Evolutionary conservation across 2,797 vertebrate species (phyloP).

Genomic region (Gephyroberyx darwinii): DNA sequence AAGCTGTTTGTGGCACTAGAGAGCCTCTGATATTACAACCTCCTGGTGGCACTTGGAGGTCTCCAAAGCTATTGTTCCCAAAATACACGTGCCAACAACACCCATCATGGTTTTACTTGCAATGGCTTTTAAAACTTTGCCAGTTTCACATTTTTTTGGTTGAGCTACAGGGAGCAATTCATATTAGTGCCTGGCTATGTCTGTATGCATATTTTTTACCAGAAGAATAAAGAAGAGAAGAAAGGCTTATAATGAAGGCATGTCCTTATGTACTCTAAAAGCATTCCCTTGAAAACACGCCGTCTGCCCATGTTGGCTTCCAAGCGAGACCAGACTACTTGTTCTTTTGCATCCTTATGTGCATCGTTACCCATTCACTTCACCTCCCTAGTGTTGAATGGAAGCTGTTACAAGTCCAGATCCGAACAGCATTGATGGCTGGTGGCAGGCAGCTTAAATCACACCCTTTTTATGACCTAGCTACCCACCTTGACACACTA

Average conservation of each 20-base stretch:
- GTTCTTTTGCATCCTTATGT: constrained; percentile 39
- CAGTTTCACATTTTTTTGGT: not conserved
- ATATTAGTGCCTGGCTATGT: constrained; percentile 2
- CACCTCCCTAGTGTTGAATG: constrained; percentile 43
- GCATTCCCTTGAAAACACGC: constrained; percentile 28
- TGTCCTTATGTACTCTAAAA: too few species aligned
- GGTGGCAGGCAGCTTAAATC: constrained; percentile 68
- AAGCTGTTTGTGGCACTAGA: constrained; percentile 65
- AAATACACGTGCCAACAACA: constrained; percentile 57
- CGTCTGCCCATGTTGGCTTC: constrained; percentile 25
- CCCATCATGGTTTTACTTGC: constrained; percentile 53
- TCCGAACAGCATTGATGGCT: constrained; percentile 58
- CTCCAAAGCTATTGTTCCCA: constrained; percentile 53
- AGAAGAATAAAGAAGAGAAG: too few species aligned
- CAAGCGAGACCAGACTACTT: constrained; percentile 34
- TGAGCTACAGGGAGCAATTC: constrained; percentile 42
- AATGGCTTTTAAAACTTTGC: constrained; percentile 47
- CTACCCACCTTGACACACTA: constrained; percentile 51
- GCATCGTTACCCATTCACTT: constrained; percentile 57
- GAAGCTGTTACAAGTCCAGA: constrained; percentile 58
- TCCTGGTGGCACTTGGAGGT: constrained; percentile 61
- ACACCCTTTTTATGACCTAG: constrained; percentile 73
- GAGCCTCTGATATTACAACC: constrained; percentile 61
- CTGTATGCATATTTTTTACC: too few species aligned
- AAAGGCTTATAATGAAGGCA: too few species aligned